phyloP scores from a whole-genome alignment of 2,888 invertebrate genomes.

The Junonia oenone region DNA sequence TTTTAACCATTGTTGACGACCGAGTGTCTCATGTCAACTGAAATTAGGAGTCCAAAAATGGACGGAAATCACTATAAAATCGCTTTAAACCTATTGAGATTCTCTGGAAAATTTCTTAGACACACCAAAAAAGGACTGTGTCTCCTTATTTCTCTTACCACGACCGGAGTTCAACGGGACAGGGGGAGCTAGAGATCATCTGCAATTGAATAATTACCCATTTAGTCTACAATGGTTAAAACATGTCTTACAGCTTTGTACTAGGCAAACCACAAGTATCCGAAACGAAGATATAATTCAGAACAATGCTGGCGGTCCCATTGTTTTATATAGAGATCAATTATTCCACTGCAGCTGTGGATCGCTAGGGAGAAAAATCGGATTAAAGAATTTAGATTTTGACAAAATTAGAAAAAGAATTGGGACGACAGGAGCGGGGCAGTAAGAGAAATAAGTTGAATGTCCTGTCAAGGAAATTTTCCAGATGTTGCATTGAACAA shows the following conservation, averaged over 20 bases:
- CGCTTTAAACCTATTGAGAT: constrained; percentile 40
- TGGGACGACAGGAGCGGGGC: constrained; percentile 43
- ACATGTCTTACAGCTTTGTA: constrained; percentile 75
- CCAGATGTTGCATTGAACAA: constrained; percentile 47
- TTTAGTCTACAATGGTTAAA: constrained; percentile 78
- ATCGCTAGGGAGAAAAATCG: constrained; percentile 67
- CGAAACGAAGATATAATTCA: constrained; percentile 46
- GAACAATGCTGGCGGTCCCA: constrained; percentile 61
- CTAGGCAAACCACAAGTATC: constrained; percentile 56
- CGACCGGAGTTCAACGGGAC: constrained; percentile 48
- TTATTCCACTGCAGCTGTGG: constrained; percentile 78
- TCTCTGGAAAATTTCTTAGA: constrained; percentile 74
- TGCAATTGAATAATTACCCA: constrained; percentile 76
- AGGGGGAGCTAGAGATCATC: constrained; percentile 59
- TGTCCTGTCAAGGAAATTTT: constrained; percentile 70
- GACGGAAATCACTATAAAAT: constrained; percentile 60
- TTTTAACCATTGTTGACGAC: constrained; percentile 79
- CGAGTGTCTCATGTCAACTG: constrained; percentile 77
- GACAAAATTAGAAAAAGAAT: constrained; percentile 36
- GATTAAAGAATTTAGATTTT: constrained; percentile 47
- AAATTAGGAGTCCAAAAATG: constrained; percentile 73
- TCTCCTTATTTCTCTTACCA: constrained; percentile 73
- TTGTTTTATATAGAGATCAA: constrained; percentile 49
- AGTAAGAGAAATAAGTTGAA: constrained; percentile 74
- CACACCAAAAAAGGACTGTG: constrained; percentile 38